Evolutionary conservation across 2,888 invertebrate species (phyloP).

Genomic region (Dorcus parallelipipedus): DNA sequence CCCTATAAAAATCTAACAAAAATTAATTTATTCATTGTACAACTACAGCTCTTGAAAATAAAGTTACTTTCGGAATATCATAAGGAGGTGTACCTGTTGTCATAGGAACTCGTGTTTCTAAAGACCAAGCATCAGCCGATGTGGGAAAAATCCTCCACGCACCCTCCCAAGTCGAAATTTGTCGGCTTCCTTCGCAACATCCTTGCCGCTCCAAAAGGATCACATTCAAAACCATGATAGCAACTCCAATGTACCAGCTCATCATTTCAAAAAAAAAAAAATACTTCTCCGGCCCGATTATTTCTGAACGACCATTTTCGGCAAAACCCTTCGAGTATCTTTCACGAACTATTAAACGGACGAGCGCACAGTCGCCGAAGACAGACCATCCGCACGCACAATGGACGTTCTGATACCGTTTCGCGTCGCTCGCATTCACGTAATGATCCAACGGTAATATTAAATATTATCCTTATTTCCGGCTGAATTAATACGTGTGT

Average conservation of each 20-base stretch:
- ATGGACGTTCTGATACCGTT: background rate
- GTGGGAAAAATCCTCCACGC: slow-evolving; percentile 36
- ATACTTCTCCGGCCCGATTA: background rate
- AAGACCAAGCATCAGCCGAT: slow-evolving; percentile 34
- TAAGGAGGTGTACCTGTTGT: slow-evolving; percentile 31
- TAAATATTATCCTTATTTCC: slow-evolving; percentile 45
- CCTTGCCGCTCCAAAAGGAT: slow-evolving; percentile 4
- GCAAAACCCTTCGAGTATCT: background rate
- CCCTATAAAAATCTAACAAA: background rate
- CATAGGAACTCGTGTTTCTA: slow-evolving; percentile 42
- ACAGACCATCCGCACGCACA: background rate
- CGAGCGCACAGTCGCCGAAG: background rate
- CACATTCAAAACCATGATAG: slow-evolving; percentile 9
- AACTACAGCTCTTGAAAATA: too few relatives aligned
- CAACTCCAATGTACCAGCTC: slow-evolving; percentile 18
- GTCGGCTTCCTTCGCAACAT: slow-evolving; percentile 17
- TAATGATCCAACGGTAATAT: slow-evolving; percentile 40
- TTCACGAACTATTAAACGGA: slow-evolving; percentile 5
- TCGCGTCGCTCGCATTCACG: slow-evolving; percentile 29
- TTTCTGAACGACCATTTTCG: slow-evolving; percentile 4
- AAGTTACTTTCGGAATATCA: background rate
- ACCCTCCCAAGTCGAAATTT: slow-evolving; percentile 31
- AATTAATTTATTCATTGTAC: too few relatives aligned
- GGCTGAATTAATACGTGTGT: slow-evolving; percentile 40
- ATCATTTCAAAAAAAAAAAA: slow-evolving; percentile 5